Percentiles rank a stretch among this genome's conserved stretches.
Evolutionary conservation across 2,113 vertebrate species (phyloP).

Genomic region (Chitala chitala): DNA sequence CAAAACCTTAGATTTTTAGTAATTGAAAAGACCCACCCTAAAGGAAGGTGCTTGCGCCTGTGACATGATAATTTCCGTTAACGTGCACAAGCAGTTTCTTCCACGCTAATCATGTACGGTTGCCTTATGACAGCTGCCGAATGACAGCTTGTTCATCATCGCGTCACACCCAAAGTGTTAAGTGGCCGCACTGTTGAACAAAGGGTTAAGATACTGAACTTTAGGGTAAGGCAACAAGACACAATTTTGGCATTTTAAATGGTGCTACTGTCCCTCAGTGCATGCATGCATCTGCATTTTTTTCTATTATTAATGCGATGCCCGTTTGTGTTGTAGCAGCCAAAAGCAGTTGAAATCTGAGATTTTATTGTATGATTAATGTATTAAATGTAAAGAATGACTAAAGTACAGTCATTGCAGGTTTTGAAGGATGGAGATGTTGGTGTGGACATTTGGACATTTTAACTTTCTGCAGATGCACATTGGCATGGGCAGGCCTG

Average conservation of each 20-base stretch:
- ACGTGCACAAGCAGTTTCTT: not conserved
- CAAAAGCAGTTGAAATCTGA: not conserved
- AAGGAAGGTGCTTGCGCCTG: not conserved
- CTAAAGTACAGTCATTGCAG: too few relatives aligned
- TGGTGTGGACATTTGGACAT: too few relatives aligned
- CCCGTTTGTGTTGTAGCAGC: not conserved
- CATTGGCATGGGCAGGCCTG: too few relatives aligned
- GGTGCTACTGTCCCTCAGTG: not conserved
- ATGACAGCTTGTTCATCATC: conserved; percentile 6
- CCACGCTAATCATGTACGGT: not conserved
- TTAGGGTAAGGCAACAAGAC: too few relatives aligned
- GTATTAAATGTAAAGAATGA: not conserved
- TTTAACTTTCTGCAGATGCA: too few relatives aligned
- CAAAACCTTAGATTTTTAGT: too few relatives aligned
- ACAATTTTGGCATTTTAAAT: not conserved
- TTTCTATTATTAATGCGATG: not conserved
- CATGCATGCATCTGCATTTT: conserved; percentile 4
- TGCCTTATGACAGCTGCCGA: not conserved
- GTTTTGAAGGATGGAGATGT: too few relatives aligned
- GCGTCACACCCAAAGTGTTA: too few relatives aligned
- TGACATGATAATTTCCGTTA: not conserved
- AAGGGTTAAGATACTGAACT: too few relatives aligned
- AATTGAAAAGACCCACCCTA: not conserved
- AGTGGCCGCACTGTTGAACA: too few relatives aligned
- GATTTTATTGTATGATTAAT: not conserved